These are phyloP conservation scores for Gambusia yucatana DNA, from an alignment of 2,797 vertebrate species.

Conservation along the genomic window DNA sequence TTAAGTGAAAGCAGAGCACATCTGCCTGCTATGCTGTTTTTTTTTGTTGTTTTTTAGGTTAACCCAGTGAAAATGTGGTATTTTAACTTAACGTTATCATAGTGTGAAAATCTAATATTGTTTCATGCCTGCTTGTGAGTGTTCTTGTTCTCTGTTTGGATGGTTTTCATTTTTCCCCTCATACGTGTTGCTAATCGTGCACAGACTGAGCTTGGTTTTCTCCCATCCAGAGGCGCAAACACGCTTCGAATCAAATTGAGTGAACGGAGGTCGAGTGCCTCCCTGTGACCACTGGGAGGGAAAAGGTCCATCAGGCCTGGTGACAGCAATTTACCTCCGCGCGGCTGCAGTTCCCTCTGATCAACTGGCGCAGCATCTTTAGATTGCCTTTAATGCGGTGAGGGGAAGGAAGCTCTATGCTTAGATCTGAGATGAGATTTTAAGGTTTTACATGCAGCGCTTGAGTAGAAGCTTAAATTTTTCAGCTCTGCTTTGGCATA, in stretches of 20 bases:
- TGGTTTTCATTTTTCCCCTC: conserved; percentile 15
- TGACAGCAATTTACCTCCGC: conserved; percentile 72
- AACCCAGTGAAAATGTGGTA: neutral
- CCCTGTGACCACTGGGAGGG: conserved; percentile 58
- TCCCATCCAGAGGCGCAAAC: conserved; percentile 52
- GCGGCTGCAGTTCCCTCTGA: conserved; percentile 55
- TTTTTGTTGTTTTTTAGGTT: neutral
- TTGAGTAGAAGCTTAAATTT: conserved; percentile 58
- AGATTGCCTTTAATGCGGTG: conserved; percentile 72
- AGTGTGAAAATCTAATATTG: neutral
- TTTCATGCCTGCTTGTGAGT: conserved; percentile 5
- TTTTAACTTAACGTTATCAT: neutral
- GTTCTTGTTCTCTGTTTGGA: conserved; percentile 9
- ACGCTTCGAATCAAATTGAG: conserved; percentile 63
- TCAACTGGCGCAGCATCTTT: conserved; percentile 69
- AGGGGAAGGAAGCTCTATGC: conserved; percentile 38
- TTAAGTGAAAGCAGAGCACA: neutral
- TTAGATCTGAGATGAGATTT: conserved; percentile 59
- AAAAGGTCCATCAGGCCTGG: conserved; percentile 60
- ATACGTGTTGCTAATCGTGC: conserved; percentile 27
- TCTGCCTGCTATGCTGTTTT: neutral
- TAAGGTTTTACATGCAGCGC: conserved; percentile 60
- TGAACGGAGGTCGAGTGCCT: conserved; percentile 53
- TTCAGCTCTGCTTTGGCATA: conserved; percentile 50
- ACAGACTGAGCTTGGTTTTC: conserved; percentile 42